Evolutionary conservation across 35 echinoderm and acorn worm species (phyloP), one percentile per base, ranked within the genome.

Genomic region (Lytechinus variegatus): DNA sequence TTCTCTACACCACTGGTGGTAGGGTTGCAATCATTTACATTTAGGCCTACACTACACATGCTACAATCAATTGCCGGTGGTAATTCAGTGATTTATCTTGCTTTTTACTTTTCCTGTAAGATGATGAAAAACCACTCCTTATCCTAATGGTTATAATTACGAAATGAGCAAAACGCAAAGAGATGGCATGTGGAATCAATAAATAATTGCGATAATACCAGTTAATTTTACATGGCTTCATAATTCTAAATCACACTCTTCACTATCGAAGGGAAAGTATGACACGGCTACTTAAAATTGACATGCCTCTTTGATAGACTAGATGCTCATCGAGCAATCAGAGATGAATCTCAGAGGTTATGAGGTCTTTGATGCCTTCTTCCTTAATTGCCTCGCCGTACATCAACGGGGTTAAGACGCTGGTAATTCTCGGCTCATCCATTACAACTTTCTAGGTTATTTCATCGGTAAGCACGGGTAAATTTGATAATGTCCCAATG

Each of bases 401-500:
- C 66, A 79, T 79, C 66, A 79, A 5, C 66, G 19, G 8, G 66
- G 66, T 79, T 79, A 79, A 79, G 66, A 79, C 66, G 66, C 14
- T 71, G 61, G 66, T 7, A 79, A 24, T 79, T 79, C 66, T 79
- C 66, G 66, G 66, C 16, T 79, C 12, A 79, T 79, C 66, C 66
- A 79, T 79, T 79, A 79, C 56, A 79, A 79, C 66, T 79, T 79
- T 79, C 14, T 79, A 24, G 66, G 66, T 79, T 79, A 79, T 79
- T 14, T 21, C n/a, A 79, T 79, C 66, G 66, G 16, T 79, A 79
- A 79, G 66, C 66, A 19, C n/a, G 66, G 66, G 4, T 79, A 24
- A 79, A 14, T 79, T 0, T 24, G 66, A 79, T 79, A 24, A 79
- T 24, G 66, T n/a, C 66, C 14, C n/a, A 79, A 79, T 79, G 66